Conservation (phyloP, 1,140 invertebrate species). For the Nephila pilipes region DNA sequence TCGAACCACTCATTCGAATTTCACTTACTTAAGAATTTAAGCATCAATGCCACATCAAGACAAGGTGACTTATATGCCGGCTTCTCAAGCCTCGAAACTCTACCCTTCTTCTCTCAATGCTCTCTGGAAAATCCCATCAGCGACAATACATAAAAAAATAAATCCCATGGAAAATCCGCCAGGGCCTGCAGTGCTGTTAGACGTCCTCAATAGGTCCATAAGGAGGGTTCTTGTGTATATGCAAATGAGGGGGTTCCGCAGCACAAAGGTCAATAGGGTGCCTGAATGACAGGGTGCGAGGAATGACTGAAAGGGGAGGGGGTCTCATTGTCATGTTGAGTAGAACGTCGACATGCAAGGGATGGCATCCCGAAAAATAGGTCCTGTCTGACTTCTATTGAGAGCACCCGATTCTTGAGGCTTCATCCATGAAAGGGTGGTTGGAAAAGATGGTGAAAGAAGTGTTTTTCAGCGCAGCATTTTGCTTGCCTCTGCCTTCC, state of each 20-base stretch:
- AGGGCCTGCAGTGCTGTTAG: neutral
- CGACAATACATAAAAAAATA: neutral
- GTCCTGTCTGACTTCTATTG: neutral
- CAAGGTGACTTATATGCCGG: neutral
- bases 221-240: slow-evolving; percentile 49
- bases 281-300: slow-evolving; percentile 59
- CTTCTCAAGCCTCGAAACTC: neutral
- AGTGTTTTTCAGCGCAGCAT: neutral
- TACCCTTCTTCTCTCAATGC: neutral
- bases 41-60: too few species aligned
- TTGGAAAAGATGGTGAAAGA: neutral
- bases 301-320: slow-evolving; percentile 9
- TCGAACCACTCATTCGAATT: too few species aligned
- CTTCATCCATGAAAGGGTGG: neutral
- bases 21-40: too few species aligned
- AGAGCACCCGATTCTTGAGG: neutral
- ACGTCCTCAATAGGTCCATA: neutral
- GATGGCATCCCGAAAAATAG: slow-evolving; percentile 21
- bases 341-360: slow-evolving; percentile 46
- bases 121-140: neutral
- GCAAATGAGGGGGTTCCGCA: slow-evolving; percentile 53
- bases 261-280: slow-evolving; percentile 66
- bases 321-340: slow-evolving; percentile 57
- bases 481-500: neutral
- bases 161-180: neutral